A percentile compares a stretch with the other conserved stretches of the same genome.
Evolutionary conservation across 2,113 vertebrate genomes (phyloP).

Genomic region (Prochilodus magdalenae): DNA sequence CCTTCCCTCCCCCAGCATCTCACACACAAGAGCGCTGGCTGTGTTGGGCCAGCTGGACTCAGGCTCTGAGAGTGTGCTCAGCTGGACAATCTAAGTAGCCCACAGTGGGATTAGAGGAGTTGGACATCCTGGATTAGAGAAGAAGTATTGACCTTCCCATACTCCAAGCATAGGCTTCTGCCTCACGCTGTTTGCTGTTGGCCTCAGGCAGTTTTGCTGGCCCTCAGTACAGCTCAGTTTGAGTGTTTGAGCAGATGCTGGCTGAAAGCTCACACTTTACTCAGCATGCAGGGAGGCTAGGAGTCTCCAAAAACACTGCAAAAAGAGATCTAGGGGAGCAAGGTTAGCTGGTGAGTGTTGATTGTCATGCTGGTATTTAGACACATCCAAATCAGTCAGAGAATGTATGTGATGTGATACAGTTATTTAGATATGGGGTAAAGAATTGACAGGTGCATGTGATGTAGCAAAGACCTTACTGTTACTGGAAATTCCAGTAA

Average conservation of each 20-base stretch:
- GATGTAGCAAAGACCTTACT: too few relatives aligned
- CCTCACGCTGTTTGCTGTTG: background rate
- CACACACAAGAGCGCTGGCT: background rate
- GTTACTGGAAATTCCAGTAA: too few relatives aligned
- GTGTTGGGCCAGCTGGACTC: slow-evolving; percentile 15
- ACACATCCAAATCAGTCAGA: background rate
- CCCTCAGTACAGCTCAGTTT: background rate
- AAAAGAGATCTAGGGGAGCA: background rate
- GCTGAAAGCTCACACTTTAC: background rate
- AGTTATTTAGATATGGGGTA: background rate
- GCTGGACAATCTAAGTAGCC: slow-evolving; percentile 16
- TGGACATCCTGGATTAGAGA: slow-evolving; percentile 50
- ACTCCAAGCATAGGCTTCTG: background rate
- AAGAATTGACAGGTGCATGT: too few relatives aligned
- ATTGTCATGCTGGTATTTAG: background rate
- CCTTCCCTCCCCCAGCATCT: slow-evolving; percentile 36
- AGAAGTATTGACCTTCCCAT: background rate
- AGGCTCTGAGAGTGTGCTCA: slow-evolving; percentile 1
- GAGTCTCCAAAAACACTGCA: background rate
- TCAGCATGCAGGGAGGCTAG: background rate
- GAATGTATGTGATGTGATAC: background rate
- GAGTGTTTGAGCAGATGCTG: slow-evolving; percentile 5
- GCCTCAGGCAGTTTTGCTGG: background rate
- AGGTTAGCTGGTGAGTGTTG: background rate
- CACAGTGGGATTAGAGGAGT: slow-evolving; percentile 19